phyloP scores from a whole-genome alignment of 1,140 invertebrate genomes.

The Cheumatopsyche charites region DNA sequence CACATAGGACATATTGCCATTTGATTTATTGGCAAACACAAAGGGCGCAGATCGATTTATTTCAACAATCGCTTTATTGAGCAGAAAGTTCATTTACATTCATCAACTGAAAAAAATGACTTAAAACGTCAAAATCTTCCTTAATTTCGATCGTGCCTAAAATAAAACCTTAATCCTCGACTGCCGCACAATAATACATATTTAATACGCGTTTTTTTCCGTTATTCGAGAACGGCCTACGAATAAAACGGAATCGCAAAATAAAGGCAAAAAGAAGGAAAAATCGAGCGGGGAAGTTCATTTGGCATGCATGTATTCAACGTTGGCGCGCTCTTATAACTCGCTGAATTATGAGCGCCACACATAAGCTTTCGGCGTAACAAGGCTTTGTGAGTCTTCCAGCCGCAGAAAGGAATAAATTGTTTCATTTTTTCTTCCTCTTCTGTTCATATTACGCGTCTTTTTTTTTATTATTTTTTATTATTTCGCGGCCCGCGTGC shows the following conservation, averaged over 20 bases:
- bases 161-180: neutral
- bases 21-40: too few species aligned
- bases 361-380: constrained; percentile 40
- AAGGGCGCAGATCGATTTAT: too few species aligned
- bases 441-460: too few species aligned
- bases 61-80: too few species aligned
- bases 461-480: too few species aligned
- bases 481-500: too few species aligned
- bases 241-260: neutral
- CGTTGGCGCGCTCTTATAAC: constrained; percentile 29
- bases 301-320: constrained; percentile 39
- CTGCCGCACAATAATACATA: neutral
- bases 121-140: too few species aligned
- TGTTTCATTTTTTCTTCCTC: neutral
- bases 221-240: neutral
- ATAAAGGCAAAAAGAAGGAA: too few species aligned
- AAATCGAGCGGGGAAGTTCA: constrained; percentile 32
- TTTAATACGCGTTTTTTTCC: neutral
- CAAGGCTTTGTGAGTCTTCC: constrained; percentile 37
- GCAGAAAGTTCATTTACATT: too few species aligned
- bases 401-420: constrained; percentile 34
- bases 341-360: constrained; percentile 38
- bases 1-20: too few species aligned
- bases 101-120: too few species aligned
- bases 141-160: too few species aligned